These are phyloP conservation scores for Drosophila mimetica DNA, from an alignment of 2,888 invertebrate genomes.

Conservation along the genomic window DNA sequence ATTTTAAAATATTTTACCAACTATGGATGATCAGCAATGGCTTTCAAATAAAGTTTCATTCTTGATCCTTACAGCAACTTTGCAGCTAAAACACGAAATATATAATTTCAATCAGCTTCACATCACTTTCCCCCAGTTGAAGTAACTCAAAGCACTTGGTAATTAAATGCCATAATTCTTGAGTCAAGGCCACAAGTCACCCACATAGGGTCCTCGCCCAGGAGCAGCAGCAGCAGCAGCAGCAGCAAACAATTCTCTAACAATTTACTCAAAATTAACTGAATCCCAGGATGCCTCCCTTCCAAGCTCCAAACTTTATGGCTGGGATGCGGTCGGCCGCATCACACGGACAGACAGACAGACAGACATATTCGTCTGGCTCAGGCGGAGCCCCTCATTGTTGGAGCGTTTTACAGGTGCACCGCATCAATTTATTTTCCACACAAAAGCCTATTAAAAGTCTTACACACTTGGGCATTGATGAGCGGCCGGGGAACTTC, in stretches of 20 bases:
- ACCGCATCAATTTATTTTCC: constrained; percentile 80
- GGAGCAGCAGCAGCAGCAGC: not conserved
- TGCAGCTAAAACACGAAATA: not conserved
- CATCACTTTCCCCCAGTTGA: not conserved
- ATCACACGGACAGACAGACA: constrained; percentile 59
- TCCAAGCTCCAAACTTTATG: constrained; percentile 34
- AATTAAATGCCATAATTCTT: constrained; percentile 32
- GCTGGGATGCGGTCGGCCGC: constrained; percentile 67
- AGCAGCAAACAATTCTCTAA: constrained; percentile 53
- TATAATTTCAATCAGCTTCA: not conserved
- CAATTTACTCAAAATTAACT: constrained; percentile 77
- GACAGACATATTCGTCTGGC: constrained; percentile 48
- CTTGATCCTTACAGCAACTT: not conserved
- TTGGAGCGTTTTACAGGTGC: constrained; percentile 72
- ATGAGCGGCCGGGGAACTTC: constrained; percentile 42
- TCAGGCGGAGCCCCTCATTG: constrained; percentile 45
- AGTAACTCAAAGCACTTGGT: constrained; percentile 1
- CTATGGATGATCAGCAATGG: not conserved
- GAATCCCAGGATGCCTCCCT: constrained; percentile 42
- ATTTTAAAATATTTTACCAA: constrained; percentile 85
- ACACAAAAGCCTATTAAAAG: constrained; percentile 79
- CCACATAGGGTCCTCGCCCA: constrained; percentile 17
- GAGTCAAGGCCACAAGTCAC: constrained; percentile 26
- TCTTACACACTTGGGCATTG: constrained; percentile 63
- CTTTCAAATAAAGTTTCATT: not conserved